These are phyloP conservation scores for Montipora sp. DNA, from an alignment of 64 coral and sea anemone genomes.

Conservation along the genomic window DNA sequence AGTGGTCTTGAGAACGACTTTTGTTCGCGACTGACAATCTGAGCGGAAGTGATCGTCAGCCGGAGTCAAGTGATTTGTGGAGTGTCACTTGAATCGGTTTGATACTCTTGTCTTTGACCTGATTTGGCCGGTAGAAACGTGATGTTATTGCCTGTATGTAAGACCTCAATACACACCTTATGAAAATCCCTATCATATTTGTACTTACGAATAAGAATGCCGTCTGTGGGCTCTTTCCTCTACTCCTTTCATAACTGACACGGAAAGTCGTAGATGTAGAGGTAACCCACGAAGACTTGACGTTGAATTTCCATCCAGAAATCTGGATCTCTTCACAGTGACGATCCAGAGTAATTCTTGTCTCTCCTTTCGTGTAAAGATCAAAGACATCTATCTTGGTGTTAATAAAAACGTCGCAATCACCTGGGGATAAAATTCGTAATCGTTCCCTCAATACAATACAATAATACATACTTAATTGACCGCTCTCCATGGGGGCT, in stretches of 20 bases:
- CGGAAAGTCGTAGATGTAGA: background rate
- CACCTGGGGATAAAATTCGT: background rate
- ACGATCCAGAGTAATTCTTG: background rate
- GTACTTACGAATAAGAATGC: background rate
- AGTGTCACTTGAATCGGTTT: no score
- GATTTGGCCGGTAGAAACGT: no score
- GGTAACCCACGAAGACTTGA: slow-evolving; percentile 9
- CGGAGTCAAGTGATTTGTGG: no score
- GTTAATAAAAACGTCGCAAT: background rate
- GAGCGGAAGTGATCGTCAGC: no score
- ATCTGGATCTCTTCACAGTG: background rate
- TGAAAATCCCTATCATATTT: background rate
- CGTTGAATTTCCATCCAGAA: slow-evolving; percentile 35
- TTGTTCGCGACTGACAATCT: no score
- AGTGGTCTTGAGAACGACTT: no score
- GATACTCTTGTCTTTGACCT: no score
- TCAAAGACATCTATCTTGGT: slow-evolving; percentile 1
- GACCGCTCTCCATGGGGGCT: no score
- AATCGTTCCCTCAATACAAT: no score
- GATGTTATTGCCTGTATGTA: no score
- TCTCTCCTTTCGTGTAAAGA: background rate
- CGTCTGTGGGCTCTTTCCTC: background rate
- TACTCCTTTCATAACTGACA: background rate
- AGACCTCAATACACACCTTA: no score
- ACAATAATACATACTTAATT: no score